Base-by-base conservation (phyloP, 2,797 vertebrate genomes). In the Lindbergichthys nudifrons region DNA sequence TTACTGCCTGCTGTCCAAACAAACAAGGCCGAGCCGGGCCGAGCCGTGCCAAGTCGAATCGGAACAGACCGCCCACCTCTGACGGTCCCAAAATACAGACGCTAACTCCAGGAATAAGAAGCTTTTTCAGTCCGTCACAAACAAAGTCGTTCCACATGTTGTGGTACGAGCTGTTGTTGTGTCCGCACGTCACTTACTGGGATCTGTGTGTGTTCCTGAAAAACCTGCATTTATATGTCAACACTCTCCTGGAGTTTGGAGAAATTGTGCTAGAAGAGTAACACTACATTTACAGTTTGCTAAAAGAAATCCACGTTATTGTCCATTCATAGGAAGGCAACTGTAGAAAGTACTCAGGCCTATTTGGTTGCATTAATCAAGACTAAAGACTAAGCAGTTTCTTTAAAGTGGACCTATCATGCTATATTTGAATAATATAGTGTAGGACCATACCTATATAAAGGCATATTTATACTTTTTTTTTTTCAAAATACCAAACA, bases 1-100 rank as follows among this genome's bases (percentile, higher is more conserved):
- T 89, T 84, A 88, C 87, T 87, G 89, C 77, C 87, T 89, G 82
- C 87, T 88, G 87, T 89, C 85, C 87, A 93, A 94, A 94, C 88
- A 94, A 94, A 93, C 86, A 91, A 57, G 76, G 77, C 79, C 18
- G 16, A 65, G 79, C 77, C 68, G 62, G 70, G 66, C 52, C 72
- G 60, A 66, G 69, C 47, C 71, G 5, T 36, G 80, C 74, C 69
- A 61, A 71, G 76, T 75, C 66, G 18, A 50, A 58, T 57, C 21
- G 21, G 61, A 83, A 88, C 84, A 86, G 87, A 84, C 82, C 77
- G 10, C 59, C 86, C 82, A 75, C 80, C 73, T 83, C 77, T 65
- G 66, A 83, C 21, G 13, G 21, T 32, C 80, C 77, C 19, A 86
- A 93, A 93, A 93, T 92, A 91, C 73, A 93, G 80, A 80, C 67